Base-by-base conservation (phyloP, 2,888 invertebrate genomes). In the Agrochola litura region DNA sequence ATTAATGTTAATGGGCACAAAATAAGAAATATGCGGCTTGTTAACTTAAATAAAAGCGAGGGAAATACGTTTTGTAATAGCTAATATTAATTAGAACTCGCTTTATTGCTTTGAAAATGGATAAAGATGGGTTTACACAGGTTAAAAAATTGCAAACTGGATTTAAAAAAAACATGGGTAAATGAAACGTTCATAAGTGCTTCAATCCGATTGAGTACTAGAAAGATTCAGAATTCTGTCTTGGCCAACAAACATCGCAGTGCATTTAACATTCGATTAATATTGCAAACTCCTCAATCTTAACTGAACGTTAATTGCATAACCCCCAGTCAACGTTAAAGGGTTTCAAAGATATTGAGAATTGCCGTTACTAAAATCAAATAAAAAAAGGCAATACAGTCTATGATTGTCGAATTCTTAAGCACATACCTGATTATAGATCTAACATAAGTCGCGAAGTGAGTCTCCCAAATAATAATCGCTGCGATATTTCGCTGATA, bases 1-100 rank as follows among this genome's bases (percentile, higher is more conserved):
- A 72, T 73, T 56, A 73, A 81, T 76, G 65, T 76, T 76, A 67
- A 64, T 71, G 75, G 76, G 37, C 16, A 74, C 64, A 76, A 73
- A 76, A 76, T 58, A 84, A 73, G n/a, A 75, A 80, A 83, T 69
- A 60, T 41, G 49, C 56, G 61, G 61, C 61, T 66, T 81, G 56
- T 71, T 76, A 83, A 78, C 70, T 66, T 71, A 64, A 67, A 61
- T 67, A 81, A 81, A 73, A 76, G 65, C 16, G 46, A 68, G 54
- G 22, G 41, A 81, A 79, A 73, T 60, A 68, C 30, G 67, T 63
- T 76, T 65, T 49, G 49, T 54, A 16, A 52, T 64, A 69, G 58
- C 65, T 58, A 67, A 81, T 81, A 70, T 63, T 78, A 64, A 81
- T 74, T 78, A 74, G 46, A 71, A 43, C 5, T 43, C 64, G 14